Base-by-base conservation (phyloP, 1,140 invertebrate genomes). In the Nomia melanderi region DNA sequence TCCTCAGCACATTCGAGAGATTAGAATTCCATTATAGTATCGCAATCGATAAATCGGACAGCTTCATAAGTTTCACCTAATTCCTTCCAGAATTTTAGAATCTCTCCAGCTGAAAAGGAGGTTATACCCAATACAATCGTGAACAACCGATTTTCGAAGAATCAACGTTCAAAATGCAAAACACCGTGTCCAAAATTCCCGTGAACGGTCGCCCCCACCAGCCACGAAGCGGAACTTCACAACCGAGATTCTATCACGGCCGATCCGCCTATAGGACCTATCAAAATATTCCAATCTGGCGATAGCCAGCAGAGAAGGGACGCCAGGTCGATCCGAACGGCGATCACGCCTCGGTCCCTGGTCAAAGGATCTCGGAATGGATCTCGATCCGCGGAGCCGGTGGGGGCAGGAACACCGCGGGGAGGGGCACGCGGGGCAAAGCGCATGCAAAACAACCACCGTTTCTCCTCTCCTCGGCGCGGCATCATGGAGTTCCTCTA, bases 401-500 rank as follows among this genome's bases (percentile, higher is more conserved):
- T 20, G 31, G 14, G n/a, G 17, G 5, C 1, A n/a, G 2, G n/a
- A 7, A 7, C 6, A 8, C 2, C 39, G 31, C 0, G 33, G 62
- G 65, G 53, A 62, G 54, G 65, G 31, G 29, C 17, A 39, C 17
- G 20, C 27, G 14, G 41, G 9, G 41, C 41, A n/a, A n/a, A n/a
- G 47, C 29, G 67, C 57, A 84, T 75, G 71, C 60, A 72, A 84
- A 84, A 67, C 81, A 67, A 84, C 77, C 66, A 72, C 56, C 56
- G 81, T 78, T 63, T 82, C 66, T 71, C n/a, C 62, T 73, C 56
- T 53, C 56, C 47, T 33, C 27, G 57, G 82, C 77, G 62, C 57
- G 62, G 63, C 80, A 82, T 83, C 71, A 63, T 57, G 71, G 71
- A 36, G 50, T 66, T 27, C n/a, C n/a, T n/a, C 39, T 56, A 57